Percentiles rank a stretch among this genome's conserved stretches.
These are phyloP conservation scores for human (Homo sapiens) DNA, from an alignment of 2,113 vertebrate genomes.

Conservation along the genomic window GRCh38 chr3:151882001-151882500, in stretches of 20 bases:
- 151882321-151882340: not conserved
- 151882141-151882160: not conserved
- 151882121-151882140: not conserved
- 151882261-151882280: not conserved
- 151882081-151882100: not conserved
- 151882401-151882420: not conserved
- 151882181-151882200: not conserved
- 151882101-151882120: not conserved
- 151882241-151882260: not conserved
- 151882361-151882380: not conserved
- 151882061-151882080: not conserved
- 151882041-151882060: not conserved
- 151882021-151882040: not conserved
- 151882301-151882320: not conserved
- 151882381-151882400: not conserved
- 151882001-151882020: not conserved
- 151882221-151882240: not conserved
- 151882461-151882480: conserved; percentile 9
- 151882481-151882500: not conserved
- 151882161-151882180: not conserved
- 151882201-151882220: not conserved
- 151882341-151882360: not conserved
- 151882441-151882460: not conserved
- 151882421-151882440: not conserved
- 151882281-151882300: not conserved